Evolutionary conservation across 2,113 vertebrate genomes (phyloP).

Genomic region (Lipotes vexillifer): DNA sequence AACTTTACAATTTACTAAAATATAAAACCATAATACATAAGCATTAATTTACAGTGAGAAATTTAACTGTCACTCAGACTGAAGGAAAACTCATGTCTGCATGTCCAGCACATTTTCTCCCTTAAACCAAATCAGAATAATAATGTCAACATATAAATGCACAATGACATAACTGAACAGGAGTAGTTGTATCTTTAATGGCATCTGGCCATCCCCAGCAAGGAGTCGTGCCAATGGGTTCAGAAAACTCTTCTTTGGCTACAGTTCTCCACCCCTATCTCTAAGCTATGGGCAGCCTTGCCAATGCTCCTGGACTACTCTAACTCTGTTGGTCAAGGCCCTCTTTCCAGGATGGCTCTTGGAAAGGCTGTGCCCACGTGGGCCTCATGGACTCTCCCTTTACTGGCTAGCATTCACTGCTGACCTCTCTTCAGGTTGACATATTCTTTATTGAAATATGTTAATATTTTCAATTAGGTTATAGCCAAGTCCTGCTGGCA

Average conservation of each 20-base stretch:
- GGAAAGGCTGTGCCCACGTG: background rate
- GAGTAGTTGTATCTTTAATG: slow-evolving; percentile 50
- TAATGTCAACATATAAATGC: background rate
- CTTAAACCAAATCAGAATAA: background rate
- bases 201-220: slow-evolving; percentile 50
- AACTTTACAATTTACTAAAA: background rate
- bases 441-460: slow-evolving; percentile 1
- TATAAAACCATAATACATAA: background rate
- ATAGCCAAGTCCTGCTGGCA: background rate
- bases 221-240: slow-evolving; percentile 39
- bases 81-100: background rate
- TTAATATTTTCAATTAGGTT: slow-evolving; percentile 24
- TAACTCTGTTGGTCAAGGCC: background rate
- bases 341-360: slow-evolving; percentile 34
- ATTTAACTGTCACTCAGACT: background rate
- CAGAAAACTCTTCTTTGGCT: slow-evolving; percentile 58
- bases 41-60: background rate
- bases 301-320: background rate
- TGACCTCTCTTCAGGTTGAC: background rate
- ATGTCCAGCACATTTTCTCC: background rate
- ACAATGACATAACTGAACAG: background rate
- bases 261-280: background rate
- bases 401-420: background rate
- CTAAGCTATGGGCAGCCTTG: background rate
- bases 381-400: background rate